These are phyloP conservation scores for Marasmarcha lunaedactyla DNA, from an alignment of 2,888 invertebrate species.

Conservation along the genomic window DNA sequence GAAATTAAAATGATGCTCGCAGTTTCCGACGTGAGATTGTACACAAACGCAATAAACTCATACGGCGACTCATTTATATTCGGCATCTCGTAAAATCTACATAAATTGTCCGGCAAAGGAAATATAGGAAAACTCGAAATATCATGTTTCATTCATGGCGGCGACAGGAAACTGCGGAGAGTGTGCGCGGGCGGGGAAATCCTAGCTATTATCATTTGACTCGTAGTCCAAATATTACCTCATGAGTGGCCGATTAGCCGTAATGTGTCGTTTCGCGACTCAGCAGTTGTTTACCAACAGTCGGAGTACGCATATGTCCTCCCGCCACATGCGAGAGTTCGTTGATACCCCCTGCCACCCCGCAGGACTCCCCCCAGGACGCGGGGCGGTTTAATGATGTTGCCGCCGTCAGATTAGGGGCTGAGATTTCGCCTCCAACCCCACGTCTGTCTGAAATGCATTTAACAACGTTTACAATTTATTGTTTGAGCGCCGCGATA, in stretches of 20 bases:
- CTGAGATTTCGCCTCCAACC: slow-evolving; percentile 24
- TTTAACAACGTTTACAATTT: slow-evolving; percentile 6
- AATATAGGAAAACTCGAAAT: not conserved
- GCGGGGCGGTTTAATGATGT: slow-evolving; percentile 52
- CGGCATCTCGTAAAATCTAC: not conserved
- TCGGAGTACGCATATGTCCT: slow-evolving; percentile 38
- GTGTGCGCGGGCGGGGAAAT: too few relatives aligned
- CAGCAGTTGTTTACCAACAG: slow-evolving; percentile 58
- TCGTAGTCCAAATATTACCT: too few relatives aligned
- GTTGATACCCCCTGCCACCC: slow-evolving; percentile 39
- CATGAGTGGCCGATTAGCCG: too few relatives aligned
- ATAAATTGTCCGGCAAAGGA: not conserved
- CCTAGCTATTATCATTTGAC: too few relatives aligned
- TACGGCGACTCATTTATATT: not conserved
- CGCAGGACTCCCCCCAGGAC: slow-evolving; percentile 36
- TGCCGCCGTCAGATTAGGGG: slow-evolving; percentile 47
- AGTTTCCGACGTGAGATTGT: too few relatives aligned
- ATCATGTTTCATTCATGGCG: not conserved
- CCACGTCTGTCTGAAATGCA: slow-evolving; percentile 10
- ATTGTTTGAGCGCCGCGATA: slow-evolving; percentile 3
- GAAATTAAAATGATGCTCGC: too few relatives aligned
- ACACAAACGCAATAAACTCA: too few relatives aligned
- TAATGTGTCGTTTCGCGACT: too few relatives aligned
- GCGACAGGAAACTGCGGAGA: not conserved
- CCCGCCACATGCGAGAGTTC: slow-evolving; percentile 62